phyloP scores from a whole-genome alignment of 2,797 vertebrate species.

The Orientallactaga sibirica region DNA sequence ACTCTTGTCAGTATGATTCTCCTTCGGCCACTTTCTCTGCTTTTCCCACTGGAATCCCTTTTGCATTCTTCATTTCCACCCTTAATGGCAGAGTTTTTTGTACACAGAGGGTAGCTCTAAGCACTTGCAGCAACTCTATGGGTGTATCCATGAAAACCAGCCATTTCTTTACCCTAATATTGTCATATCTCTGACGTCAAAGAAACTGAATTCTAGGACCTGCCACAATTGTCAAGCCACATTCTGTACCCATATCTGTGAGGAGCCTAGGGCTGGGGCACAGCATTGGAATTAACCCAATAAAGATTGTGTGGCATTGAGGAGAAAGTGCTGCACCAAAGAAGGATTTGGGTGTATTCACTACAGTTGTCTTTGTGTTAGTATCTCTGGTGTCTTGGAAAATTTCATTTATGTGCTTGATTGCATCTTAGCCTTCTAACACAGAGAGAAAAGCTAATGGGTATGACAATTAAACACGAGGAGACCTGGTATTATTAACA shows the following conservation, averaged over 20 bases:
- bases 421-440: neutral
- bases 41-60: neutral
- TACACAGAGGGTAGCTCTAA: neutral
- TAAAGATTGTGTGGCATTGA: neutral
- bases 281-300: neutral
- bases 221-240: neutral
- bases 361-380: neutral
- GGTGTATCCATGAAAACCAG: neutral
- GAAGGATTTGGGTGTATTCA: neutral
- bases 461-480: neutral
- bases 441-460: slow-evolving; percentile 5
- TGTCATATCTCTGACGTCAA: neutral
- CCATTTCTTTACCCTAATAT: neutral
- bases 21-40: neutral
- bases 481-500: slow-evolving; percentile 25
- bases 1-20: neutral
- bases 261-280: neutral
- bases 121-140: neutral
- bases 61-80: neutral
- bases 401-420: neutral
- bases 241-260: neutral
- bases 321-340: neutral
- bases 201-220: neutral
- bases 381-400: slow-evolving; percentile 14
- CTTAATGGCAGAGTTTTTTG: neutral